Evolutionary conservation across 2,113 vertebrate species (phyloP), one percentile per base, ranked within the genome.

Genomic region (Lamprotornis superbus): DNA sequence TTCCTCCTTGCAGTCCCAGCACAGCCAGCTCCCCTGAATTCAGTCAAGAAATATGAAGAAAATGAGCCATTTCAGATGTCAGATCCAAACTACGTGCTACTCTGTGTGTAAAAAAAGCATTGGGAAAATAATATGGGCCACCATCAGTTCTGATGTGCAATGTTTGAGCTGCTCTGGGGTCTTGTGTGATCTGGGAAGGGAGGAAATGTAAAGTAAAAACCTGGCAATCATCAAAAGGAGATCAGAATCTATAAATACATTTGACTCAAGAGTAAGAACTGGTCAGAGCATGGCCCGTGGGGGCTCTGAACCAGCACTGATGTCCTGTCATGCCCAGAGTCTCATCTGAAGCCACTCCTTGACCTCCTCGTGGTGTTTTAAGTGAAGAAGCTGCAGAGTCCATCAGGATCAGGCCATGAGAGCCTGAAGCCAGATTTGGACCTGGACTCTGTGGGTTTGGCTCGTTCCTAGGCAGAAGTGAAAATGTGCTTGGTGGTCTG

Each of bases 401-500:
- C 80, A 81, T 21, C 73, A 47, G 56, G 56, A 94, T 78, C 52
- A 71, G 56, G 49, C 15, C 5, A 2, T 40, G 88, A 46, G 69
- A 90, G n/a, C 23, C 53, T 49, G 57, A 69, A 87, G 67, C 40
- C 56, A 84, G 28, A 60, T 79, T 71, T 93, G 84, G 78, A 93
- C 78, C 68, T 65, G 68, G 67, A 59, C 55, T 78, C 44, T 80
- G 78, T 95, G 94, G 91, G 79, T 97, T 96, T 96, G 94, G 87
- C 91, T 76, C 35, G 3, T 69, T 80, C 75, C 63, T 47, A 87
- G 68, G 57, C 4, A 0, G 60, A 89, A 81, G 56, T 87, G 90
- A 50, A 93, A 94, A 96, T 86, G 70, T 1, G 19, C 87, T 83
- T 83, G 88, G 94, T 94, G 81, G 90, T 92, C 89, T 95, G 90